These are phyloP conservation scores for Adelosebastes latens DNA, from an alignment of 2,797 vertebrate genomes.

Conservation along the genomic window DNA sequence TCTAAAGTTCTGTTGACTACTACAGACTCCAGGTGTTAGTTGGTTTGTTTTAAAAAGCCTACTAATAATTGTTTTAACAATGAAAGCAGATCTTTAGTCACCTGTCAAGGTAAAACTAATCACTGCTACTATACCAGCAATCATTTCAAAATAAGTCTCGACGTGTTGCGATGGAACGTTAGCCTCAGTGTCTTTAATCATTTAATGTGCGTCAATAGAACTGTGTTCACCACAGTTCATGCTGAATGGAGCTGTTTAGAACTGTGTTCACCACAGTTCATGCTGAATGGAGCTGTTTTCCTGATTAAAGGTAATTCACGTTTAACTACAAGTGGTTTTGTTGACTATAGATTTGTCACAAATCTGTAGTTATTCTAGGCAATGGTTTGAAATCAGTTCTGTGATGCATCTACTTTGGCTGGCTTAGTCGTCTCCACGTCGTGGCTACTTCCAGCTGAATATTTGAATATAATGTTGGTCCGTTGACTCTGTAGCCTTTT, in stretches of 20 bases:
- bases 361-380: background rate
- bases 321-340: background rate
- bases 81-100: conserved; percentile 2
- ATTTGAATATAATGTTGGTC: background rate
- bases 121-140: background rate
- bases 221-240: background rate
- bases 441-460: background rate
- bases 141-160: conserved; percentile 63
- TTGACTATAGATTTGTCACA: background rate
- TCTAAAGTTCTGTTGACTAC: background rate
- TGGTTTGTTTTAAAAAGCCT: background rate
- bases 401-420: background rate
- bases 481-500: background rate
- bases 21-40: background rate
- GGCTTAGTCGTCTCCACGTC: background rate
- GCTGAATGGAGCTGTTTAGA: background rate
- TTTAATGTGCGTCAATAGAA: background rate
- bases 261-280: background rate
- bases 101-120: conserved; percentile 37
- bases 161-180: background rate
- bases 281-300: background rate
- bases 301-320: background rate
- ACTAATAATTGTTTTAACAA: background rate
- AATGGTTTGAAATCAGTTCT: background rate
- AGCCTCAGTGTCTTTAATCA: background rate